Evolutionary conservation across 1,140 invertebrate genomes (phyloP).

Genomic region (Cydia fagiglandana): DNA sequence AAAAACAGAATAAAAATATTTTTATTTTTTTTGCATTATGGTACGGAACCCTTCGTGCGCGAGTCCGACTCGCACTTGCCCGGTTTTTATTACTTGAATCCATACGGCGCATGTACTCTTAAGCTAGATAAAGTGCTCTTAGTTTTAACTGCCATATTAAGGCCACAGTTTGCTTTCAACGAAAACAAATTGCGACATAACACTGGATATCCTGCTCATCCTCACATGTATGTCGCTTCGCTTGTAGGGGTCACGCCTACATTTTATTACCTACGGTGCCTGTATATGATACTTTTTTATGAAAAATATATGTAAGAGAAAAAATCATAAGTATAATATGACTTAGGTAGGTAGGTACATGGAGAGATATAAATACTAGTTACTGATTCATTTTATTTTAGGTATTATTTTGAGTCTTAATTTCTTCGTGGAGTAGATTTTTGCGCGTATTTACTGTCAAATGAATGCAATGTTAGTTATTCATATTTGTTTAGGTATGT

Average conservation of each 20-base stretch:
- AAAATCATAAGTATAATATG: neutral
- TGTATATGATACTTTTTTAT: neutral
- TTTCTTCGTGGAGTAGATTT: too few species aligned
- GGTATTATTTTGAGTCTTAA: too few species aligned
- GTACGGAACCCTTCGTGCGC: too few species aligned
- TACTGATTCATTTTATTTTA: too few species aligned
- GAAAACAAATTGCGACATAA: conserved; percentile 19
- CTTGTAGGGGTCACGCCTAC: neutral
- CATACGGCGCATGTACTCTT: neutral
- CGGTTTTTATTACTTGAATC: conserved; percentile 1
- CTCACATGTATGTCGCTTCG: neutral
- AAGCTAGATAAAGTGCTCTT: conserved; percentile 22
- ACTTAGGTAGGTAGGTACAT: too few species aligned
- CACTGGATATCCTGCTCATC: conserved; percentile 7
- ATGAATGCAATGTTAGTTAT: too few species aligned
- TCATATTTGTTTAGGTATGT: neutral
- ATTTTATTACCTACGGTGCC: neutral
- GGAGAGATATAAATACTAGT: too few species aligned
- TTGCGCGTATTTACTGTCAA: too few species aligned
- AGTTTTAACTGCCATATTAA: conserved; percentile 12
- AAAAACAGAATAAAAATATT: too few species aligned
- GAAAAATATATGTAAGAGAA: neutral
- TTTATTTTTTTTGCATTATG: too few species aligned
- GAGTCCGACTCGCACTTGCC: too few species aligned
- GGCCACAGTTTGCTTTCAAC: conserved; percentile 5